Evolutionary conservation across 2,797 vertebrate genomes (phyloP), one percentile per base, ranked within the genome.

Genomic region (Melanotaenia pygmaea): DNA sequence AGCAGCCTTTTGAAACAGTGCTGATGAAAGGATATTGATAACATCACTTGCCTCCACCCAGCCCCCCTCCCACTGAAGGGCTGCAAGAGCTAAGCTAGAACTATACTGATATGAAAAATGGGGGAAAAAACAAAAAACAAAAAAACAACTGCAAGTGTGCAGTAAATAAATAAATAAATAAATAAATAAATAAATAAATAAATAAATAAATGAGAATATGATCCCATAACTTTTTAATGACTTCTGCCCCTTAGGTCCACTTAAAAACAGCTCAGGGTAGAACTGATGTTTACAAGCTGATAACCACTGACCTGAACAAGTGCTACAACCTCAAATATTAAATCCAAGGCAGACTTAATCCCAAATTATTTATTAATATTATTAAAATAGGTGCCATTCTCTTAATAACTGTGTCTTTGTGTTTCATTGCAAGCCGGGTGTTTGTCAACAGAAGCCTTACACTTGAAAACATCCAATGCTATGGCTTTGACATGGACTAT

Each of bases 401-500:
- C 20, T 9, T 51, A 7, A 70, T 28, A 67, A 32, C 34, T 66
- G 22, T 81, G 13, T 22, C 43, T 9, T 72, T 75, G 74, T 80
- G 47, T 86, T 81, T 81, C 20, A 56, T 87, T 62, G 0, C 89
- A 97, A 64, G 0, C 89, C 97, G 96, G 87, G 93, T 96, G 64
- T 98, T 97, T 3, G 95, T 96, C 60, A 97, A 95, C 87, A 85
- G 93, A 66, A 97, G 93, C 64, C 79, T 97, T 90, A 93, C 87
- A 0, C 88, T 97, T 82, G 96, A 96, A 76, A 95, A 95, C 85
- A 96, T 96, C 78, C 92, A 88, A 50, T 98, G 97, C 82, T 97
- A 95, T 12, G 95, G 96, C 72, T 97, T 98, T 0, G 95, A 98
- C 86, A 96, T 96, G 96, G 96, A 96, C 87, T 96, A 96, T 81